Evolutionary conservation across 2,113 vertebrate species (phyloP).

Genomic region (Albula glossodonta): DNA sequence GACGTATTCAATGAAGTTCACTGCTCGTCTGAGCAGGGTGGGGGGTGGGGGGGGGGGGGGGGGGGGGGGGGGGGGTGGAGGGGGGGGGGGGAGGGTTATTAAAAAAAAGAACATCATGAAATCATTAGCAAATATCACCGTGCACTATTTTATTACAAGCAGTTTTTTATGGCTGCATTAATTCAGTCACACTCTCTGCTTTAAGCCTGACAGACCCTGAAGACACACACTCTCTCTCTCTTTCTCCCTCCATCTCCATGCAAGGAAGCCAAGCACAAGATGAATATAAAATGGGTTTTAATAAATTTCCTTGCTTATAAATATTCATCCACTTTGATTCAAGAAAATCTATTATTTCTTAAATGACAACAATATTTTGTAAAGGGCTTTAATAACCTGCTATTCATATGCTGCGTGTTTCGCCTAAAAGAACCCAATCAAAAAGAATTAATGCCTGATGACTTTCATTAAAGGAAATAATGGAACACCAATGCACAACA

Average conservation of each 20-base stretch:
- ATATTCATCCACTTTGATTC: slow-evolving; percentile 40
- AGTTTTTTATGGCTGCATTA: slow-evolving; percentile 10
- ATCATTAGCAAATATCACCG: slow-evolving; percentile 25
- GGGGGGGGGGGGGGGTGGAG: neutral
- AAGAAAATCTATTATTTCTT: slow-evolving; percentile 42
- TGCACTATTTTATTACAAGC: slow-evolving; percentile 17
- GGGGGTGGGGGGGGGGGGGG: neutral
- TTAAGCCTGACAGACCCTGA: slow-evolving; percentile 12
- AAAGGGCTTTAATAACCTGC: slow-evolving; percentile 33
- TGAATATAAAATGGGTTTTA: slow-evolving; percentile 38
- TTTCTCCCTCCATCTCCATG: neutral
- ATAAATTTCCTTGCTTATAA: slow-evolving; percentile 39
- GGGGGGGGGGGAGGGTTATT: neutral
- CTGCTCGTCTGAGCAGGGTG: neutral
- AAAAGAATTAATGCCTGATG: slow-evolving; percentile 35
- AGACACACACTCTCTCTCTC: neutral
- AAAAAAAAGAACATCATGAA: slow-evolving; percentile 5
- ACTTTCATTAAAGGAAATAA: slow-evolving; percentile 29
- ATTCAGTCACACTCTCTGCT: slow-evolving; percentile 27
- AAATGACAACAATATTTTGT: slow-evolving; percentile 41
- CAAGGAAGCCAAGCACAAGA: slow-evolving; percentile 22
- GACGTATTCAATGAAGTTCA: neutral
- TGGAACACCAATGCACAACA: neutral
- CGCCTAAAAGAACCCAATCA: slow-evolving; percentile 15
- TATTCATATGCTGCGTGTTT: slow-evolving; percentile 36